Evolutionary conservation across 2,113 vertebrate species (phyloP).

Genomic region (Argyrosomus japonicus): DNA sequence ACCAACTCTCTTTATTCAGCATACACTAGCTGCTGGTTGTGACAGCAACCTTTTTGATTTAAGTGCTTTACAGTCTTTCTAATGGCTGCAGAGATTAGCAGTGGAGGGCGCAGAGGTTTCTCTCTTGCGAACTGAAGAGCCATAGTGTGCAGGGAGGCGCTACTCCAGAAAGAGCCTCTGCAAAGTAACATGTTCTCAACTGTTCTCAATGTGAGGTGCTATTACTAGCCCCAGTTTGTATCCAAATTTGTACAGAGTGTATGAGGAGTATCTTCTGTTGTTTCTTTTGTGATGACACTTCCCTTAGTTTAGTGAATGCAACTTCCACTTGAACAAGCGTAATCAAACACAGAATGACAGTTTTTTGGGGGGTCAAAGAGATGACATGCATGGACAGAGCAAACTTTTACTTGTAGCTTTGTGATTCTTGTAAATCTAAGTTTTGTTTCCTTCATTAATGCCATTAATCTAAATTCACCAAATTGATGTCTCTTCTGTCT

Average conservation of each 20-base stretch:
- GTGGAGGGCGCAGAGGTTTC: neutral
- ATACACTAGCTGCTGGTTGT: neutral
- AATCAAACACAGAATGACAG: no score
- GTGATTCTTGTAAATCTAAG: neutral
- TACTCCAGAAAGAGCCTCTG: no score
- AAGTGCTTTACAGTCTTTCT: neutral
- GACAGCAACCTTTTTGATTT: neutral
- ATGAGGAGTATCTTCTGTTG: no score
- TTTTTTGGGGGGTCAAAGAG: no score
- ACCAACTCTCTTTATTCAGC: neutral
- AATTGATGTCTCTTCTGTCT: neutral
- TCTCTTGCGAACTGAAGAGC: slow-evolving; percentile 17
- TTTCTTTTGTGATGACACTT: no score
- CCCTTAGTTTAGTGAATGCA: no score
- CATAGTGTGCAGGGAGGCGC: neutral
- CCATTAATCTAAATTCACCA: neutral
- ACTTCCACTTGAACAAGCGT: no score
- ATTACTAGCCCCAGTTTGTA: no score
- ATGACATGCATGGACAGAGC: no score
- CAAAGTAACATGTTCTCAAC: neutral
- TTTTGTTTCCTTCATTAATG: neutral
- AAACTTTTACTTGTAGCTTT: neutral
- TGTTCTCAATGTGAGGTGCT: neutral
- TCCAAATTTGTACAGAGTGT: no score
- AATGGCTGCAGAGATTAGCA: slow-evolving; percentile 1